A percentile compares a stretch with the other conserved stretches of the same genome.
Conservation (phyloP, 2,797 vertebrate species). For the Percopsis omiscomaycus region DNA sequence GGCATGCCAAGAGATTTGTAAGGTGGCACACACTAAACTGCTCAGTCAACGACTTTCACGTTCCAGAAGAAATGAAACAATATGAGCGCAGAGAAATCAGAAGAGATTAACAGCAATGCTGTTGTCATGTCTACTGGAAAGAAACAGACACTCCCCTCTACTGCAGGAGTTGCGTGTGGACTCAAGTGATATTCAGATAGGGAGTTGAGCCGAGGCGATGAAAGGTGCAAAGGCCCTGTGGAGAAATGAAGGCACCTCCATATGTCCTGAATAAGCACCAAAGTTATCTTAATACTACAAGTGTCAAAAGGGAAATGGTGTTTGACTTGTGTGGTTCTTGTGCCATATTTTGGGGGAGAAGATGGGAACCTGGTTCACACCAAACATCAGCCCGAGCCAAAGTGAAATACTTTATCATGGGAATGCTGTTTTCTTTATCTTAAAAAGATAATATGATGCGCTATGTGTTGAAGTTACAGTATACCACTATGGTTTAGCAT, state of each 20-base stretch:
- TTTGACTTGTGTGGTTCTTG: conserved; percentile 53
- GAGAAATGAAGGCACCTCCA: conserved; percentile 66
- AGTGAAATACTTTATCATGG: conserved; percentile 5
- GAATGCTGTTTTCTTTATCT: neutral
- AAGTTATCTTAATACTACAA: conserved; percentile 58
- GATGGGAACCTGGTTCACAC: conserved; percentile 44
- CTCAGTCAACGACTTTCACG: conserved; percentile 66
- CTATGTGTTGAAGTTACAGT: conserved; percentile 6
- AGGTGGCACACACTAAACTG: conserved; percentile 54
- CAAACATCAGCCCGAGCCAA: neutral
- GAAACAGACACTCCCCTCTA: conserved; percentile 30
- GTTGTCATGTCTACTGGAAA: conserved; percentile 55
- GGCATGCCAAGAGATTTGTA: conserved; percentile 62
- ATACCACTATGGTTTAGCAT: conserved; percentile 1
- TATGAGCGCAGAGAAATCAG: conserved; percentile 59
- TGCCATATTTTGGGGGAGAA: conserved; percentile 35
- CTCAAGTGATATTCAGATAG: conserved; percentile 61
- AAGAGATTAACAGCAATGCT: conserved; percentile 55
- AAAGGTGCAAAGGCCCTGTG: conserved; percentile 67
- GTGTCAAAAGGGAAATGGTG: conserved; percentile 63
- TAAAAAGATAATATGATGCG: conserved; percentile 2
- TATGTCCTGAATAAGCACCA: conserved; percentile 67
- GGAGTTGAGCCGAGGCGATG: conserved; percentile 63
- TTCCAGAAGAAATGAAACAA: conserved; percentile 58
- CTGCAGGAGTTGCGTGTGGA: conserved; percentile 46